Conservation (phyloP, 2,797 vertebrate species). For the Betta splendens region DNA sequence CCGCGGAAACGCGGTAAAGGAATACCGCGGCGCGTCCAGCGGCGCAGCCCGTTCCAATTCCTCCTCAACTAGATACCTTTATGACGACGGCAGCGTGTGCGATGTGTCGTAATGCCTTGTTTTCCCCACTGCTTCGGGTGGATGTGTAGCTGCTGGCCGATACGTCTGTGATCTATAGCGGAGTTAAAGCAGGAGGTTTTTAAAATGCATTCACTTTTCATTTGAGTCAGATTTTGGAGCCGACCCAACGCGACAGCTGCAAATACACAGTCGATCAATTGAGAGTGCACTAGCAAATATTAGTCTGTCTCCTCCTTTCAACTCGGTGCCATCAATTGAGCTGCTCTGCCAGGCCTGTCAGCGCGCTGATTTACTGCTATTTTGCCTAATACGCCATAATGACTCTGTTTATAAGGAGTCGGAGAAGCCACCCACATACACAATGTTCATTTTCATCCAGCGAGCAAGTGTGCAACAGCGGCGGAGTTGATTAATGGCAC, state of each 20-base stretch:
- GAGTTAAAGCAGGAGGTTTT: slow-evolving; percentile 6
- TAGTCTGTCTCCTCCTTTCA: slow-evolving; percentile 52
- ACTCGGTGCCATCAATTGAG: slow-evolving; percentile 42
- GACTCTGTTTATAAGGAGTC: slow-evolving; percentile 47
- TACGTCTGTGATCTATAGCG: slow-evolving; percentile 12
- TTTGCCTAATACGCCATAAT: slow-evolving; percentile 59
- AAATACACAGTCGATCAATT: slow-evolving; percentile 50
- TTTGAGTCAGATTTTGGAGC: slow-evolving; percentile 41
- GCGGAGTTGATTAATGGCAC: slow-evolving; percentile 34
- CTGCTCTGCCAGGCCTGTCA: slow-evolving; percentile 58
- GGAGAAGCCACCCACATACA: slow-evolving; percentile 47
- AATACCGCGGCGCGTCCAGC: slow-evolving; percentile 58
- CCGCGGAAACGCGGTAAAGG: slow-evolving; percentile 53
- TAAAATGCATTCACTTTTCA: slow-evolving; percentile 27
- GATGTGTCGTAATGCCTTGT: slow-evolving; percentile 14
- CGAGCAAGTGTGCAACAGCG: slow-evolving; percentile 11
- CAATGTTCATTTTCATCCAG: slow-evolving; percentile 17
- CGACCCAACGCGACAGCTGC: slow-evolving; percentile 36
- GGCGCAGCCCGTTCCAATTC: slow-evolving; percentile 46
- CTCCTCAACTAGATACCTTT: slow-evolving; percentile 56
- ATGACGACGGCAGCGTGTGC: slow-evolving; percentile 23
- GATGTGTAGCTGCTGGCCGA: slow-evolving; percentile 23
- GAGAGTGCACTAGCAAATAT: slow-evolving; percentile 47
- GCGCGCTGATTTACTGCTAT: slow-evolving; percentile 60
- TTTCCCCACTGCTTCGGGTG: slow-evolving; percentile 14